Evolutionary conservation across 1,140 invertebrate genomes (phyloP).

Genomic region (Hesperophylax magnus): DNA sequence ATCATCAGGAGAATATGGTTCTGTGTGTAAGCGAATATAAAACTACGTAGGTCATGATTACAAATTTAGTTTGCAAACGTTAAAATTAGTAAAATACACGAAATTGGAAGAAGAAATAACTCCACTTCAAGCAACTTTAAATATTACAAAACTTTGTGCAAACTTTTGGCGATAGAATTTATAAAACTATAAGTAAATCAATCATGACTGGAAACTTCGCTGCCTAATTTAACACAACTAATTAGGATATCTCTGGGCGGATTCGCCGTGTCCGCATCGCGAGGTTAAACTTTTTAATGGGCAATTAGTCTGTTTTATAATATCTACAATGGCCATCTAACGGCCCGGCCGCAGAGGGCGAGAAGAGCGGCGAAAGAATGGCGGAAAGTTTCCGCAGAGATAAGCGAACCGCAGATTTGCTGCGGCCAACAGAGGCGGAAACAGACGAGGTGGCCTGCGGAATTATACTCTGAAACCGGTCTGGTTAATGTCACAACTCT

Average conservation of each 20-base stretch:
- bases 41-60: too few species aligned
- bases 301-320: slow-evolving; percentile 33
- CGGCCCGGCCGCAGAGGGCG: slow-evolving; percentile 10
- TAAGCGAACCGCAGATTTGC: slow-evolving; percentile 4
- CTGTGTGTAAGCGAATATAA: too few species aligned
- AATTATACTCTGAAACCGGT: too few species aligned
- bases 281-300: slow-evolving; percentile 31
- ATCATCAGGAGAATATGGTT: too few species aligned
- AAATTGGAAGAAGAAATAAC: too few species aligned
- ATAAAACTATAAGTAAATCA: slow-evolving; percentile 30
- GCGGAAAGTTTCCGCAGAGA: slow-evolving; percentile 5
- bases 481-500: too few species aligned
- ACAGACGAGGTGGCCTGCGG: neutral
- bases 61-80: too few species aligned
- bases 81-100: too few species aligned
- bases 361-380: neutral
- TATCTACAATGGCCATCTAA: slow-evolving; percentile 35
- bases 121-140: too few species aligned
- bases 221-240: slow-evolving; percentile 23
- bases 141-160: neutral
- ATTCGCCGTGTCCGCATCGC: slow-evolving; percentile 13
- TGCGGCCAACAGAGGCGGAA: neutral
- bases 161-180: slow-evolving; percentile 4
- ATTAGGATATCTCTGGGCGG: slow-evolving; percentile 28
- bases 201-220: slow-evolving; percentile 13